Evolutionary conservation across 2,888 invertebrate species (phyloP).

Genomic region (Tipula unca): DNA sequence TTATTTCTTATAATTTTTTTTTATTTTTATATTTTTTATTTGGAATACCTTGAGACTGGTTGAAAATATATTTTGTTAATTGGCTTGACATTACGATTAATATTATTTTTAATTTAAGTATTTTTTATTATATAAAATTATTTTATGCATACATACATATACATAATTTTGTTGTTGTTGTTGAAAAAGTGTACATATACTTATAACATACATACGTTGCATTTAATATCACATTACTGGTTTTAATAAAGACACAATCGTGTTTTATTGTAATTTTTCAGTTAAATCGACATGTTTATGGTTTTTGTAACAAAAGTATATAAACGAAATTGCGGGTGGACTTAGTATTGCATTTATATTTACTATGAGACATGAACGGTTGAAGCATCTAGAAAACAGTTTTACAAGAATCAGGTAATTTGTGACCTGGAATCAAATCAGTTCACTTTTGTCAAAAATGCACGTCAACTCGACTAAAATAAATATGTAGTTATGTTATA

Average conservation of each 20-base stretch:
- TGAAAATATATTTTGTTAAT: neutral
- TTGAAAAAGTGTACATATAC: neutral
- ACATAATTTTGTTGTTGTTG: neutral
- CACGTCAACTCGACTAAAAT: no score
- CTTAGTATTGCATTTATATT: no score
- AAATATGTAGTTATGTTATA: no score
- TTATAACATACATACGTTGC: neutral
- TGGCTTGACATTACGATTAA: constrained; percentile 15
- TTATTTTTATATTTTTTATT: no score
- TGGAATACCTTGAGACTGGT: neutral
- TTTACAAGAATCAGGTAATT: no score
- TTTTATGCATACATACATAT: neutral
- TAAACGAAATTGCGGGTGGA: no score
- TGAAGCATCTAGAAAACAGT: no score
- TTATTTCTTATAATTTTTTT: neutral
- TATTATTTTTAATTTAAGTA: neutral
- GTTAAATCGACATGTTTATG: no score
- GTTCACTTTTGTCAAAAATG: no score
- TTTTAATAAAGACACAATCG: neutral
- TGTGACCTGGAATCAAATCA: no score
- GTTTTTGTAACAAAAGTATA: no score
- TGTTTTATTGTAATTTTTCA: neutral
- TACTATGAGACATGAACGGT: no score
- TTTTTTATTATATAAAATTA: neutral
- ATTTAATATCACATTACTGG: neutral